Evolutionary conservation across 2,888 invertebrate genomes (phyloP), one percentile per base, ranked within the genome.

Genomic region (Drosophila neutralis): DNA sequence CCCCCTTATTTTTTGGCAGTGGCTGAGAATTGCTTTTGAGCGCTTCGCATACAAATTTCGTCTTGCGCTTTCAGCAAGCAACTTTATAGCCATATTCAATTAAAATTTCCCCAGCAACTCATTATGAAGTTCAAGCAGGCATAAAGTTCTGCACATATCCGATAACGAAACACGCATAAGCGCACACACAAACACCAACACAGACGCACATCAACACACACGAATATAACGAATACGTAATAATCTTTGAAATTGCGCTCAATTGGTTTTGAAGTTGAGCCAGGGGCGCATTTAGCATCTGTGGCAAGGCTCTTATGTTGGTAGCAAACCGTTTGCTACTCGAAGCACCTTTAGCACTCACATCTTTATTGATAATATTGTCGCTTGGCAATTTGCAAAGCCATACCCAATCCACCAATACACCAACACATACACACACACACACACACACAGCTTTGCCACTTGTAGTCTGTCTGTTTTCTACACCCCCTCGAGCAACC

Each of bases 161-260:
- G 78, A 79, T 81, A 78, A 72, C 51, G 53, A 57, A 33, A 64
- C 64, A 29, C 53, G 36, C 29, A 70, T 38, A 49, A 48, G 61
- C 31, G 38, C 51, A 53, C 35, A 18, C 24, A n/a, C 21, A 21
- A 10, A 24, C 21, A 29, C 10, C 21, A n/a, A 51, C 13, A 29
- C 56, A 35, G 6, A 5, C 5, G 6, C 45, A 51, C 24, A 49
- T 24, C 27, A n/a, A 29, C 58, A 64, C 21, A 59, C 64, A 57
- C 71, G 58, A 27, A 71, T 86, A 71, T 70, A 66, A 60, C 63
- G 79, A 69, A 84, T 79, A 85, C 63, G 73, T 89, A 89, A 85
- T 85, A 85, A 82, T 89, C 89, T 87, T 74, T 71, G 79, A 84
- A 89, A 85, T 85, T 89, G 79, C 82, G 71, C 88, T 82, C 88